Base-by-base conservation (phyloP, 2,113 vertebrate genomes). In the Lepus europaeus region DNA sequence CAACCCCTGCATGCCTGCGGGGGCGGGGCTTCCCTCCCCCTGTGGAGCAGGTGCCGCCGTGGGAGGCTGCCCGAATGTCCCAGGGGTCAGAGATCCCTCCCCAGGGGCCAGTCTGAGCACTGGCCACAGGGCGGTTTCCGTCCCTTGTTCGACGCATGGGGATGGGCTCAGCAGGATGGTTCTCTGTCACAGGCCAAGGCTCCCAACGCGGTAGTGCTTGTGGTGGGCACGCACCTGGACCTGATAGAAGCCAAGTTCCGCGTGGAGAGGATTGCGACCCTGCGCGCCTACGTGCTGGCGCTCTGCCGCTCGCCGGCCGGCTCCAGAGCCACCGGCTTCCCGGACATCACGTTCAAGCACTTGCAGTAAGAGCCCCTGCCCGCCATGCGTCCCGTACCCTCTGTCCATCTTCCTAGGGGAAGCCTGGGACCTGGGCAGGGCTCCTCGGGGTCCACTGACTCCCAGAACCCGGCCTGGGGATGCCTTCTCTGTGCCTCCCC, bases 221-320 rank as follows among this genome's bases (percentile, higher is more conserved):
- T 99, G 70, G 99, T 99, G 0, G 99, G 99, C 81, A 99, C 99
- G 0, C 99, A 99, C 97, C 98, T 99, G 96, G 99, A 99, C 97
- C 98, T 99, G 68, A 99, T 99, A 0, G 99, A 99, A 82, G 98
- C 98, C 0, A 99, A 99, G 92, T 99, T 99, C 96, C 99, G 99
- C 0, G 99, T 98, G 2, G 99, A 99, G 97, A 98, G 99, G 23
- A 98, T 99, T 3, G 99, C 99, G 0, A 99, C 99, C 0, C 98
- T 99, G 16, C 98, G 99, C 2, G 99, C 99, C 0, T 99, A 99
- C 0, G 98, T 99, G 74, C 98, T 99, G 97, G 99, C 99, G 0
- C 98, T 99, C 51, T 99, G 99, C 96, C 99, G 99, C 0, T 99
- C 99, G 0, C 99, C 99, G 0, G 99, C 99, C 0, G 99, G 99